Evolutionary conservation across 1,140 invertebrate genomes (phyloP).

Genomic region (Lepidostoma basale): DNA sequence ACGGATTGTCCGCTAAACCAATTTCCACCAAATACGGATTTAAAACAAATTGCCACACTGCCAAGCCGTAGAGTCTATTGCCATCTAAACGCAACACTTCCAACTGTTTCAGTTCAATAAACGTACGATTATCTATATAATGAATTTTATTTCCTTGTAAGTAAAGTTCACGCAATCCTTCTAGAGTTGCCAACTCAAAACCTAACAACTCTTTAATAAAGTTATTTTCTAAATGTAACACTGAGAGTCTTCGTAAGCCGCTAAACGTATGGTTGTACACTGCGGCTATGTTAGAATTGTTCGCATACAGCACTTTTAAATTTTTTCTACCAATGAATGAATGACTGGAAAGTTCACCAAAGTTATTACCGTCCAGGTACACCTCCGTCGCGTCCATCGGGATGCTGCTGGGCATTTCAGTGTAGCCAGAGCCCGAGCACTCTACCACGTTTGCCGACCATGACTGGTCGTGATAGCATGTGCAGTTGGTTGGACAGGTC

Average conservation of each 20-base stretch:
- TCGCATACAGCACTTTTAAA: constrained; percentile 83
- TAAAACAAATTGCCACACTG: constrained; percentile 74
- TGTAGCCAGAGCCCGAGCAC: constrained; percentile 81
- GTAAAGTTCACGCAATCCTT: constrained; percentile 82
- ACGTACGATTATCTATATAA: constrained; percentile 84
- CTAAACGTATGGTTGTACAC: constrained; percentile 91
- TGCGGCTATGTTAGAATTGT: constrained; percentile 83
- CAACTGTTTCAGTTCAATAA: constrained; percentile 77
- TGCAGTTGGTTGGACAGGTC: constrained; percentile 92
- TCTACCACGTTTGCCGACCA: constrained; percentile 94
- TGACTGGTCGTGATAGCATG: constrained; percentile 91
- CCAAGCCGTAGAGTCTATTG: constrained; percentile 80
- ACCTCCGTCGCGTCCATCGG: constrained; percentile 95
- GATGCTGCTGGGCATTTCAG: constrained; percentile 81
- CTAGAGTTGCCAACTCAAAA: constrained; percentile 82
- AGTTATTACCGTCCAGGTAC: constrained; percentile 90
- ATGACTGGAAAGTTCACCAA: constrained; percentile 84
- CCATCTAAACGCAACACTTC: constrained; percentile 85
- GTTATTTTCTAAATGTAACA: constrained; percentile 87
- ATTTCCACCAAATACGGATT: constrained; percentile 82
- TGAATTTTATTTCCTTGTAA: constrained; percentile 86
- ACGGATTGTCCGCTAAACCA: constrained; percentile 82
- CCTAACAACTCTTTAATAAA: constrained; percentile 78
- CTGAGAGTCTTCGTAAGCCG: constrained; percentile 76
- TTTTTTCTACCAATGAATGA: constrained; percentile 90